Conservation (phyloP, 2,888 invertebrate genomes). For the Hydrotaea diabolus region DNA sequence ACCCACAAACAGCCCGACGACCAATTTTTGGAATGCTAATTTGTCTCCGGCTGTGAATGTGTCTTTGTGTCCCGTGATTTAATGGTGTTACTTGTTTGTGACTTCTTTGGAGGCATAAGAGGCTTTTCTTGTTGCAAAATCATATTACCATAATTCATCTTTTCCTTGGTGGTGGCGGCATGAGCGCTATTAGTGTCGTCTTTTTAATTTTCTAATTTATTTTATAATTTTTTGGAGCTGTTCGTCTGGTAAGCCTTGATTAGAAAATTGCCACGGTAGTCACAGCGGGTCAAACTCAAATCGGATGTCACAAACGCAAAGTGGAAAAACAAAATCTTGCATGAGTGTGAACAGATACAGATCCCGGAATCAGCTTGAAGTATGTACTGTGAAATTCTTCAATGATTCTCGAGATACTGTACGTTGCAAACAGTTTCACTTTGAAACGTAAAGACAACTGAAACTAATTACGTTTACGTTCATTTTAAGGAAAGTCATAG, state of each 20-base stretch:
- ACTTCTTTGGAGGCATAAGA: constrained; percentile 53
- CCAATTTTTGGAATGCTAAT: constrained; percentile 51
- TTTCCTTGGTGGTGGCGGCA: constrained; percentile 35
- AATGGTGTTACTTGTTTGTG: constrained; percentile 38
- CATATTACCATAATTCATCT: constrained; percentile 44
- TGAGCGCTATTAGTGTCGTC: constrained; percentile 37
- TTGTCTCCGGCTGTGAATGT: constrained; percentile 36
- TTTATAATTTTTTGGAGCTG: constrained; percentile 8
- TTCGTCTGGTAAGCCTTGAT: background rate
- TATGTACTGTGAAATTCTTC: no score
- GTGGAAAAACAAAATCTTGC: background rate
- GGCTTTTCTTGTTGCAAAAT: constrained; percentile 59
- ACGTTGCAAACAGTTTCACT: no score
- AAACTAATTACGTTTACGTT: no score
- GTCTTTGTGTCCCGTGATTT: constrained; percentile 40
- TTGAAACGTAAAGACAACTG: no score
- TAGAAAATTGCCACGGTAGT: background rate
- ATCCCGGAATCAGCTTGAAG: no score
- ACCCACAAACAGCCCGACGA: background rate
- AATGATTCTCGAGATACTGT: no score
- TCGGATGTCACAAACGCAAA: background rate
- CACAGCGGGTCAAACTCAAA: background rate
- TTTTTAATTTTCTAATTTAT: constrained; percentile 56
- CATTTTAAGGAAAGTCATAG: no score
- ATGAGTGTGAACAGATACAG: no score